Conservation (phyloP, 2,113 vertebrate genomes). For the Gallinago paraguaiae region DNA sequence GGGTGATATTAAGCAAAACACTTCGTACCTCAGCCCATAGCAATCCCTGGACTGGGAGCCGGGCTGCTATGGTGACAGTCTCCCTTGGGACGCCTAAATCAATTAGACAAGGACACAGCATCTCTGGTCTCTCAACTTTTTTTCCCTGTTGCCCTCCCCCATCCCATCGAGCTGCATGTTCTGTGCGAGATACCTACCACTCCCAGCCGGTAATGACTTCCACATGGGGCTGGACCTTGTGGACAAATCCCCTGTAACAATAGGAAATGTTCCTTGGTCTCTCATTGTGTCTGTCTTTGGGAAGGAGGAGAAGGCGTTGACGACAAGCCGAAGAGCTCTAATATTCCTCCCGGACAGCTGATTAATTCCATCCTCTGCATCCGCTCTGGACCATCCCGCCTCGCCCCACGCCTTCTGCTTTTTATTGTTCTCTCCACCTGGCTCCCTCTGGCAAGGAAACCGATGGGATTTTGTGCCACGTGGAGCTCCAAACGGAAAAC, state of each 20-base stretch:
- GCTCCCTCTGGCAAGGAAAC: constrained; percentile 55
- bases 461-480: constrained; percentile 14
- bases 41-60: neutral
- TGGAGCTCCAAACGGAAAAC: constrained; percentile 54
- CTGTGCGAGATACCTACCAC: constrained; percentile 59
- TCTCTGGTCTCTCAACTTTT: constrained; percentile 22
- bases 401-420: constrained; percentile 48
- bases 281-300: constrained; percentile 67
- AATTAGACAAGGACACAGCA: constrained; percentile 17
- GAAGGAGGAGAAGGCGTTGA: constrained; percentile 71
- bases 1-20: neutral
- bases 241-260: constrained; percentile 64
- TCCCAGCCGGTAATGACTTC: constrained; percentile 72
- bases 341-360: constrained; percentile 65
- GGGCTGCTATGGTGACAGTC: constrained; percentile 26
- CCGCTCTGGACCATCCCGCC: constrained; percentile 51
- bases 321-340: constrained; percentile 53
- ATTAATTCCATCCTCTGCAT: constrained; percentile 69
- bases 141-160: constrained; percentile 40
- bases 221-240: constrained; percentile 64
- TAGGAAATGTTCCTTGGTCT: constrained; percentile 65
- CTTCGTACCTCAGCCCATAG: neutral
- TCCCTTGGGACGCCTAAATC: constrained; percentile 27
- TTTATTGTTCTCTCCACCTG: constrained; percentile 67
- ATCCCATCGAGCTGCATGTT: constrained; percentile 32